Conservation (phyloP, 2,888 invertebrate genomes). For the Orchesellides sinensis region DNA sequence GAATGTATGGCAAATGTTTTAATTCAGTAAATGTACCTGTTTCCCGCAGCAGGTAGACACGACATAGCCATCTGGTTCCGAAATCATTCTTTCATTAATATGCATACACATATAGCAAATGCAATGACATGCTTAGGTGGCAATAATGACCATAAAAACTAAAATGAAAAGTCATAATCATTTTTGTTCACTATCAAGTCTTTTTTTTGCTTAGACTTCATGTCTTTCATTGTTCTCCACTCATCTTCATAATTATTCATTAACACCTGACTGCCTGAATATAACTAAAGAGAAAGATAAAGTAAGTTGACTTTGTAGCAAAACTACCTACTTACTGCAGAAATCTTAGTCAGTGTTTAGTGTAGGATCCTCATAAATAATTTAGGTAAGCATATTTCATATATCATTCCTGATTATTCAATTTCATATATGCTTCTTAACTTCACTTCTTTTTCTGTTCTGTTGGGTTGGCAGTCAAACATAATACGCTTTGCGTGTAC, state of each 20-base stretch:
- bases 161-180: slow-evolving; percentile 3
- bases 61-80: too few relatives aligned
- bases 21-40: too few relatives aligned
- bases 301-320: neutral
- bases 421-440: slow-evolving; percentile 44
- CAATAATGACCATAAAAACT: neutral
- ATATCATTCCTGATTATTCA: slow-evolving; percentile 21
- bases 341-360: slow-evolving; percentile 43
- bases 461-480: neutral
- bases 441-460: slow-evolving; percentile 18
- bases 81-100: too few relatives aligned
- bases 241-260: slow-evolving; percentile 63
- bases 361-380: slow-evolving; percentile 1
- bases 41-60: too few relatives aligned
- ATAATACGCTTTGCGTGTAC: slow-evolving; percentile 5
- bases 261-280: slow-evolving; percentile 35
- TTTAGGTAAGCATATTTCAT: neutral
- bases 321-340: too few relatives aligned
- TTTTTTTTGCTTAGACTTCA: slow-evolving; percentile 6
- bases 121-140: too few relatives aligned
- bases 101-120: too few relatives aligned
- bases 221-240: slow-evolving; percentile 1
- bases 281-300: slow-evolving; percentile 15
- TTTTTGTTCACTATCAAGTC: neutral
- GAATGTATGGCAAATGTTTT: too few relatives aligned